phyloP scores from a whole-genome alignment of 1,140 invertebrate species.

The Drosophila aff. region DNA sequence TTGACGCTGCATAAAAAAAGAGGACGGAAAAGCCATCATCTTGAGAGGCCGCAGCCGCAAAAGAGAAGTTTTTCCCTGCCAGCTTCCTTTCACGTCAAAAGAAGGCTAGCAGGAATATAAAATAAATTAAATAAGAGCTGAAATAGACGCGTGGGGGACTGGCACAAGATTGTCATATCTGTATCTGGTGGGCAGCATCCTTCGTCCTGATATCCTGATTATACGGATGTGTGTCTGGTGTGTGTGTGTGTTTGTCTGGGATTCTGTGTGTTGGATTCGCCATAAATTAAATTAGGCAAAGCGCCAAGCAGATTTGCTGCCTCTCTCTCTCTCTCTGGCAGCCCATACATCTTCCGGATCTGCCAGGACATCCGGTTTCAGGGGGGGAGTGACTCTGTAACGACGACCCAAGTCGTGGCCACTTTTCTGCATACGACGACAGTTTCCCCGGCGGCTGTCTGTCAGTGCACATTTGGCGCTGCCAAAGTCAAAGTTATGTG shows the following conservation, averaged over 20 bases:
- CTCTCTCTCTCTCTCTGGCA: slow-evolving; percentile 1
- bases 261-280: slow-evolving; percentile 15
- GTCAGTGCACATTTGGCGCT: slow-evolving; percentile 45
- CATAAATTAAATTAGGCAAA: slow-evolving; percentile 78
- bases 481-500: slow-evolving; percentile 44
- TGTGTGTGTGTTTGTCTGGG: slow-evolving; percentile 4
- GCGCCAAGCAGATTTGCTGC: slow-evolving; percentile 46
- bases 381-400: not conserved
- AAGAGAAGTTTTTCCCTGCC: not conserved
- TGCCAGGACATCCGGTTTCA: not conserved
- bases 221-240: slow-evolving; percentile 16
- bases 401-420: not conserved
- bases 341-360: slow-evolving; percentile 54
- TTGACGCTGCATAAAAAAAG: slow-evolving; percentile 43
- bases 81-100: slow-evolving; percentile 4
- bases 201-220: slow-evolving; percentile 12
- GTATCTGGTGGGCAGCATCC: not conserved
- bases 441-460: slow-evolving; percentile 19
- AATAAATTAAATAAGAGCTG: slow-evolving; percentile 35
- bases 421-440: slow-evolving; percentile 50
- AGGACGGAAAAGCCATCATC: slow-evolving; percentile 4
- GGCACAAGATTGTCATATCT: not conserved
- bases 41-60: not conserved
- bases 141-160: slow-evolving; percentile 2
- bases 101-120: slow-evolving; percentile 5